These are phyloP conservation scores for Drosophila melanogaster DNA, from an alignment of 1,140 invertebrate genomes.

Conservation along the genomic window Release_6_plus_ISO1_MT NT_037436.4:18060501-18061000, in stretches of 20 bases:
- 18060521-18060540: slow-evolving; percentile 37
- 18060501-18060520: slow-evolving; percentile 56
- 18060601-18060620: slow-evolving; percentile 37
- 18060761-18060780: slow-evolving; percentile 66
- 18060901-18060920: slow-evolving; percentile 16
- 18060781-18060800: slow-evolving; percentile 35
- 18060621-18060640: slow-evolving; percentile 45
- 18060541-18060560: slow-evolving; percentile 45
- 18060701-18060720: slow-evolving; percentile 64
- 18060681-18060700: slow-evolving; percentile 62
- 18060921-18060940: slow-evolving; percentile 29
- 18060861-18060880: slow-evolving; percentile 52
- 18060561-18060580: slow-evolving; percentile 18
- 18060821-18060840: slow-evolving; percentile 15
- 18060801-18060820: slow-evolving; percentile 1
- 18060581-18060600: slow-evolving; percentile 21
- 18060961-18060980: background rate
- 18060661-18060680: slow-evolving; percentile 66
- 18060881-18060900: background rate
- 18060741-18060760: slow-evolving; percentile 40
- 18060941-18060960: slow-evolving; percentile 4
- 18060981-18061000: background rate
- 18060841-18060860: slow-evolving; percentile 69
- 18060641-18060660: slow-evolving; percentile 22
- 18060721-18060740: slow-evolving; percentile 73